These are phyloP conservation scores for Drosophila tsacasi DNA, from an alignment of 1,140 invertebrate genomes.

Conservation along the genomic window DNA sequence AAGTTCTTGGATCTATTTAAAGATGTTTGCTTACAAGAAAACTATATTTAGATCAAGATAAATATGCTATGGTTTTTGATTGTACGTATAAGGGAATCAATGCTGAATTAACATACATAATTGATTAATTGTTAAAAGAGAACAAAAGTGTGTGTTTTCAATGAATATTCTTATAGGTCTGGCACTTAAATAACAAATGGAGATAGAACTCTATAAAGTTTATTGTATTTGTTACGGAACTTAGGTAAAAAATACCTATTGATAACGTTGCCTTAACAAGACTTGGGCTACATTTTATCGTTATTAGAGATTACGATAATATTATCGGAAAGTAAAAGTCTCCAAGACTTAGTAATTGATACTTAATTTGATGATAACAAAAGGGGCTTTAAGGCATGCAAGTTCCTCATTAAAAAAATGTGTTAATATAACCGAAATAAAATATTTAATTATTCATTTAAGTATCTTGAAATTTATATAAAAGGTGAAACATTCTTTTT, in stretches of 20 bases:
- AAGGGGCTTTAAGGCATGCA: not conserved
- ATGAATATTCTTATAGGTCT: not conserved
- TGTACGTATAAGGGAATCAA: not conserved
- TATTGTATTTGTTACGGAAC: not conserved
- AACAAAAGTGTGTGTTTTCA: not conserved
- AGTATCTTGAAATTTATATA: no score
- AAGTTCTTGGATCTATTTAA: not conserved
- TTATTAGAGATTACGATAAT: not conserved
- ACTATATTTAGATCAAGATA: not conserved
- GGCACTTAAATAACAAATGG: not conserved
- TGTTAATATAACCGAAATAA: not conserved
- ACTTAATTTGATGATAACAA: not conserved
- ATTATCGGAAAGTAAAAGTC: constrained; percentile 1
- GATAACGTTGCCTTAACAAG: not conserved
- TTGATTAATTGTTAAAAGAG: not conserved
- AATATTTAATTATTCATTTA: no score
- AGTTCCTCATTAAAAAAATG: not conserved
- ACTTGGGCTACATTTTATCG: not conserved
- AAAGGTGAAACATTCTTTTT: no score
- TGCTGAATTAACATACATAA: not conserved
- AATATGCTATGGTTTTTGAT: not conserved
- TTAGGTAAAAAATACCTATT: not conserved
- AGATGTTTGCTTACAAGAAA: not conserved
- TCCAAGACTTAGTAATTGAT: not conserved
- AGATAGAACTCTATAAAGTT: not conserved